Conservation (phyloP, 2,797 vertebrate species). For the Acrocephalus scirpaceus region DNA sequence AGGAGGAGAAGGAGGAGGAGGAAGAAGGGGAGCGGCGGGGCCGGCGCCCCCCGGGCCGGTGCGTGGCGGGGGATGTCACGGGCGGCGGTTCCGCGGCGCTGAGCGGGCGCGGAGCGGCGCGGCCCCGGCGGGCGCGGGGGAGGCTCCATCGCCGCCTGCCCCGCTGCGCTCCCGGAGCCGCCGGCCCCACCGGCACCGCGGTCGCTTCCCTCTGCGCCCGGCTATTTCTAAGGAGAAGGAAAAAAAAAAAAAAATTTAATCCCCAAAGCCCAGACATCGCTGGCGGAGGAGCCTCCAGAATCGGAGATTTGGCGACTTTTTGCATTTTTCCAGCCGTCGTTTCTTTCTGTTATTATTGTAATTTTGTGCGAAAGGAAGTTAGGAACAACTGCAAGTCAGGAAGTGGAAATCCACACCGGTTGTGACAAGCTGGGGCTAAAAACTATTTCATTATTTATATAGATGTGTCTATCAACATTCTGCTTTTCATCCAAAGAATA, state of each 20-base stretch:
- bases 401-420: slow-evolving; percentile 66
- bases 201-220: background rate
- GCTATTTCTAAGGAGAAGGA: background rate
- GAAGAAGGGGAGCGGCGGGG: background rate
- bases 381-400: slow-evolving; percentile 69
- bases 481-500: slow-evolving; percentile 73
- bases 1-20: background rate
- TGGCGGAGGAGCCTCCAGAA: background rate
- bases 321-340: slow-evolving; percentile 4
- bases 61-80: slow-evolving; percentile 31
- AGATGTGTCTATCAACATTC: slow-evolving; percentile 66
- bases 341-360: slow-evolving; percentile 38
- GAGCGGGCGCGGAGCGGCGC: slow-evolving; percentile 44
- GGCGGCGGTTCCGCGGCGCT: slow-evolving; percentile 61
- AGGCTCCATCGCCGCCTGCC: background rate
- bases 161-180: slow-evolving; percentile 56
- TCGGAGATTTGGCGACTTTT: slow-evolving; percentile 12
- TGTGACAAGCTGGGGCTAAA: slow-evolving; percentile 63
- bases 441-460: slow-evolving; percentile 70
- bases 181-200: slow-evolving; percentile 32
- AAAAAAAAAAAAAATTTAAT: background rate
- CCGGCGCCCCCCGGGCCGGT: background rate
- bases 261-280: background rate
- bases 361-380: slow-evolving; percentile 69
- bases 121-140: slow-evolving; percentile 20